These are phyloP conservation scores for Sarcophilus harrisii DNA, from an alignment of 2,797 vertebrate species.

Conservation along the genomic window DNA sequence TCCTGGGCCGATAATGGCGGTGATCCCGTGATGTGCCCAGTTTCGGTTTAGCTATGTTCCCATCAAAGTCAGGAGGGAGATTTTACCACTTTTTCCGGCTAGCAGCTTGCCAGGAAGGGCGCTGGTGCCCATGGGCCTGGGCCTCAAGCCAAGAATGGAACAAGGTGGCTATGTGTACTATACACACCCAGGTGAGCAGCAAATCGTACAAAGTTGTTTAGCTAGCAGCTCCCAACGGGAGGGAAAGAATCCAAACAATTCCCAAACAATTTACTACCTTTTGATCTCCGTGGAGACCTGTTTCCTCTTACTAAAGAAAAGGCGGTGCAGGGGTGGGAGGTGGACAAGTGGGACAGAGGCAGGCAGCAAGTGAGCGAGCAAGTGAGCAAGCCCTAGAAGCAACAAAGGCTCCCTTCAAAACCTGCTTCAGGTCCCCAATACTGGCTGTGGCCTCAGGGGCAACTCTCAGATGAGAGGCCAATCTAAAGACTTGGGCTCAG, in stretches of 20 bases:
- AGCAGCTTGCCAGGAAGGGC: neutral
- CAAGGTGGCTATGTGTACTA: constrained; percentile 74
- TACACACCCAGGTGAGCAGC: constrained; percentile 91
- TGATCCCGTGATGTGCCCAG: neutral
- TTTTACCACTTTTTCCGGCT: neutral
- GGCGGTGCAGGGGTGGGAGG: neutral
- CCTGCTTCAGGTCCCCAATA: neutral
- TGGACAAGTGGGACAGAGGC: no score
- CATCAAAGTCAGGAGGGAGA: constrained; percentile 34
- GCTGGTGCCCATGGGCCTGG: neutral
- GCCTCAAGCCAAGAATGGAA: constrained; percentile 53
- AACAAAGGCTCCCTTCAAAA: neutral
- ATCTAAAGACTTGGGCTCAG: neutral
- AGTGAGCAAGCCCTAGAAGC: neutral
- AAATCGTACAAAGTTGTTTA: constrained; percentile 92
- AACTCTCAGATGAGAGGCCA: neutral
- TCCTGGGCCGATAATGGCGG: neutral
- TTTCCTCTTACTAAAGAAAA: neutral
- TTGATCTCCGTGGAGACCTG: constrained; percentile 88
- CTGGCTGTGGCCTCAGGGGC: neutral
- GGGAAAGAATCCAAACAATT: constrained; percentile 83
- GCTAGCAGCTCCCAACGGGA: constrained; percentile 94
- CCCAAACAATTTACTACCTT: constrained; percentile 97
- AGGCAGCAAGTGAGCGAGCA: no score
- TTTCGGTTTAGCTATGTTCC: neutral